phyloP scores from a whole-genome alignment of 92 coral and sea anemone species.

The Actinernus sp. region DNA sequence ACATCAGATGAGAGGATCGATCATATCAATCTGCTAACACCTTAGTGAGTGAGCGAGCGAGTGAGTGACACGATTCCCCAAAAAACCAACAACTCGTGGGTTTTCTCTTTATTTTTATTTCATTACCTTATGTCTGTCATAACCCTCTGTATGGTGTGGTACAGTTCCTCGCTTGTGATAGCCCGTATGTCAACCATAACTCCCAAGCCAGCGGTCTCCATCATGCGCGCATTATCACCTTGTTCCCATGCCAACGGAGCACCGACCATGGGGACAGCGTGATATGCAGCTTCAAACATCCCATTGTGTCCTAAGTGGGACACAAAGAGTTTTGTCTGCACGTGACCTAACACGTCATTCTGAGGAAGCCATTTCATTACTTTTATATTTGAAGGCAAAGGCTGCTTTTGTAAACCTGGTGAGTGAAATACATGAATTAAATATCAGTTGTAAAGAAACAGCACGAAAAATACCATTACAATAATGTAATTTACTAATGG shows the following conservation, averaged over 20 bases:
- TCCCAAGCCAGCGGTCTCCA: background rate
- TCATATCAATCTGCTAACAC: too few relatives aligned
- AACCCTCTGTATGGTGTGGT: background rate
- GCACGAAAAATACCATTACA: too few relatives aligned
- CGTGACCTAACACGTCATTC: constrained; percentile 7
- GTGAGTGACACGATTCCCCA: too few relatives aligned
- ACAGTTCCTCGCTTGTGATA: constrained; percentile 1
- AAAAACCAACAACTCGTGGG: too few relatives aligned
- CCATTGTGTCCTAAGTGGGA: constrained; percentile 12
- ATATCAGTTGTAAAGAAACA: too few relatives aligned
- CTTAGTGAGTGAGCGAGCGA: too few relatives aligned
- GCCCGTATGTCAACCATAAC: background rate
- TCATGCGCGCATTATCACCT: background rate
- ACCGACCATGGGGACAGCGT: constrained; percentile 10
- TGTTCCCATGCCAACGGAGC: constrained; percentile 3
- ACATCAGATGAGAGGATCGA: too few relatives aligned
- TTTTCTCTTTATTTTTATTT: too few relatives aligned
- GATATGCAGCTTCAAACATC: constrained; percentile 15
- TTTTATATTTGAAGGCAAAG: constrained; percentile 1
- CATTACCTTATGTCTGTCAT: constrained; percentile 6
- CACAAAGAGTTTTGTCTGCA: constrained; percentile 4
- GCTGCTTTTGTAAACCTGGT: background rate
- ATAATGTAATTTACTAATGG: too few relatives aligned
- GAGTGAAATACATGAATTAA: too few relatives aligned
- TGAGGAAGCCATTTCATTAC: constrained; percentile 5